Evolutionary conservation across 2,113 vertebrate genomes (phyloP).

Genomic region (Condylura cristata): DNA sequence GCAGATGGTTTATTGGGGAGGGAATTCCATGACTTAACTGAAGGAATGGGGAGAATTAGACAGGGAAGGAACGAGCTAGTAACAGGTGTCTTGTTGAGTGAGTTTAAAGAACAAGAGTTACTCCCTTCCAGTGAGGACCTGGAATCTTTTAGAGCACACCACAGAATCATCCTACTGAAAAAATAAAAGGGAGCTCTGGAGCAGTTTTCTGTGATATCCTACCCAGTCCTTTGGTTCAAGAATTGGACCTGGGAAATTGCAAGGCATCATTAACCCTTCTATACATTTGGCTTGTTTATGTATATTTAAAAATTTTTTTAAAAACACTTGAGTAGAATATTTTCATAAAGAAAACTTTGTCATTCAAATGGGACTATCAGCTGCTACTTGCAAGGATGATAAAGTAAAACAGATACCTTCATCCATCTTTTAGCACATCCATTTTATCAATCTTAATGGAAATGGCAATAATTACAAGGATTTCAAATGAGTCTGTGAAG

Average conservation of each 20-base stretch:
- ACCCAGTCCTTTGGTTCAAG: not conserved
- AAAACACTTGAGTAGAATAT: not conserved
- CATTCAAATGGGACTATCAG: too few relatives aligned
- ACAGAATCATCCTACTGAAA: too few relatives aligned
- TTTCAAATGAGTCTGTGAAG: not conserved
- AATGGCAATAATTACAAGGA: not conserved
- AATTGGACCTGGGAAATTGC: not conserved
- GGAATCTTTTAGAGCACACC: not conserved
- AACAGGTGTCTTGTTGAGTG: not conserved
- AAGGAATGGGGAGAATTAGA: not conserved
- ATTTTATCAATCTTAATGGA: not conserved
- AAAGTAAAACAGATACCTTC: not conserved
- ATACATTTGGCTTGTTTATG: not conserved
- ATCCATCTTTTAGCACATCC: not conserved
- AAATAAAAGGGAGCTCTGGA: not conserved
- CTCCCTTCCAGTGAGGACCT: not conserved
- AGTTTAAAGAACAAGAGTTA: not conserved
- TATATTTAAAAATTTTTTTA: not conserved
- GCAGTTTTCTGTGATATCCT: not conserved
- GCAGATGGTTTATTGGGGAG: not conserved
- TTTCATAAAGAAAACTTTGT: slow-evolving; percentile 1
- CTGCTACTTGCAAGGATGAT: not conserved
- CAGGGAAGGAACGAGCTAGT: not conserved
- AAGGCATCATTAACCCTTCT: not conserved
- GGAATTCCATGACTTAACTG: not conserved